Evolutionary conservation across 2,113 vertebrate species (phyloP).

Genomic region (Ailurus styani): DNA sequence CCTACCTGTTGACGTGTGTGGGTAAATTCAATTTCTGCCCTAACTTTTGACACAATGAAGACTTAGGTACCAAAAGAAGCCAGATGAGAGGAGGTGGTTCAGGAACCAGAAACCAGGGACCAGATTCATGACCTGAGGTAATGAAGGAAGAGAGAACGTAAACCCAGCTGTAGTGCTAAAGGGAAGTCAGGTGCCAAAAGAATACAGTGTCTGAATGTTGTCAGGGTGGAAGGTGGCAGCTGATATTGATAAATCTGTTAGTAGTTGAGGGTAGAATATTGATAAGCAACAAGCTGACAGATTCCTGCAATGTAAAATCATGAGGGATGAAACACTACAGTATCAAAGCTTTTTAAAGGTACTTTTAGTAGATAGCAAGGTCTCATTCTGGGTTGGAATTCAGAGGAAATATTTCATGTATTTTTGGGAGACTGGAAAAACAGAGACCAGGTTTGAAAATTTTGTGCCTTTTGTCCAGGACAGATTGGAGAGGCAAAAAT

Average conservation of each 20-base stretch:
- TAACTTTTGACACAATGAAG: background rate
- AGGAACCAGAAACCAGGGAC: background rate
- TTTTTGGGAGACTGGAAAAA: accelerated
- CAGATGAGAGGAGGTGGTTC: background rate
- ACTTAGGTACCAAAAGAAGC: background rate
- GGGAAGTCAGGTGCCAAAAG: background rate
- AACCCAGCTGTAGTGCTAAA: background rate
- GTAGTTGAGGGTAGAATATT: background rate
- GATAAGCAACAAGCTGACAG: background rate
- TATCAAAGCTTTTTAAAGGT: background rate
- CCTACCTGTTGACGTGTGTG: background rate
- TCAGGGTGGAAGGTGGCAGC: background rate
- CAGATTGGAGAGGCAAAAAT: background rate
- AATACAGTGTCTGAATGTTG: background rate
- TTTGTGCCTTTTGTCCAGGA: background rate
- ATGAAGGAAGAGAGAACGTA: background rate
- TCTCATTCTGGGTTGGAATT: background rate
- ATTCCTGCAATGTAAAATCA: background rate
- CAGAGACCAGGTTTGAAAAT: background rate
- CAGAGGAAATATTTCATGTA: background rate
- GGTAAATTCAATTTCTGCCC: background rate
- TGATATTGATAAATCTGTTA: background rate
- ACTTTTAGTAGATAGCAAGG: background rate
- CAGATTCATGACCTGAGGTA: background rate
- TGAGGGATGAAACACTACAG: background rate